Conservation (phyloP, 2,888 invertebrate genomes). For the Lamellibrachia columna region DNA sequence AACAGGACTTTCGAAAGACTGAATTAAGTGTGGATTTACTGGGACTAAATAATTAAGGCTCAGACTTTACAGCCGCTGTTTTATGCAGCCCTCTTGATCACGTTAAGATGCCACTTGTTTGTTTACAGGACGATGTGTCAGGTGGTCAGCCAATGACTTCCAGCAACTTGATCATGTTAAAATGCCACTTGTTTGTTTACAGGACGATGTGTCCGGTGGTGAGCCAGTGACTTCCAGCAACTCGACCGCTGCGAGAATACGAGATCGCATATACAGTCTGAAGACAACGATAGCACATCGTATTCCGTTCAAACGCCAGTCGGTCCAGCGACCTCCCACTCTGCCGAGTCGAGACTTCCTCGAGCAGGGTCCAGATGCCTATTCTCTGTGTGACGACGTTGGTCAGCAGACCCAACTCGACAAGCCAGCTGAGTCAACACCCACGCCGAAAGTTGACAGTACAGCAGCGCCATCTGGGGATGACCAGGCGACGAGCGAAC, state of each 20-base stretch:
- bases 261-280: not conserved
- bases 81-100: no score
- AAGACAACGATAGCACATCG: slow-evolving; percentile 29
- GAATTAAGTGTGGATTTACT: no score
- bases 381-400: not conserved
- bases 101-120: not conserved
- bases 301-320: slow-evolving; percentile 74
- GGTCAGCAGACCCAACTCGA: not conserved
- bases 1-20: not conserved
- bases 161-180: not conserved
- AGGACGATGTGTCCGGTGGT: not conserved
- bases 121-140: not conserved
- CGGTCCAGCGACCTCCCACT: slow-evolving; percentile 75
- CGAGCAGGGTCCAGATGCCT: not conserved
- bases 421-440: not conserved
- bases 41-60: no score
- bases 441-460: not conserved
- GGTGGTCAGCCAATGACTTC: not conserved
- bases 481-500: not conserved
- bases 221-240: slow-evolving; percentile 30
- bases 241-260: not conserved
- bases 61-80: no score
- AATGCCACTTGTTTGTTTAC: not conserved
- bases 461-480: not conserved
- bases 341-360: slow-evolving; percentile 63